phyloP scores from a whole-genome alignment of 64 coral and sea anemone species.

The Montipora efflorescens region DNA sequence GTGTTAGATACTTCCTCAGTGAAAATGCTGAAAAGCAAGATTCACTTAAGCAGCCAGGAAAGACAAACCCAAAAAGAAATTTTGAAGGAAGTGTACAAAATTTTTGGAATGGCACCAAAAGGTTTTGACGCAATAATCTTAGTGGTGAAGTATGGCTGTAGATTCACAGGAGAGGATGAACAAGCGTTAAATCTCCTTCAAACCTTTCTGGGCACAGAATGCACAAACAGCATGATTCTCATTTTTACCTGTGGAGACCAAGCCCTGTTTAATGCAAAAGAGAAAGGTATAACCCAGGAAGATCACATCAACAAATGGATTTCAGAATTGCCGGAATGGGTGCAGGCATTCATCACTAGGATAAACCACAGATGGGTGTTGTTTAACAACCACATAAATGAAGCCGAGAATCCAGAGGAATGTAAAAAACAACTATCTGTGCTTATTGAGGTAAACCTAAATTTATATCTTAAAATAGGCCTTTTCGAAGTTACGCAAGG shows the following conservation, averaged over 20 bases:
- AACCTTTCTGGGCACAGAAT: not conserved
- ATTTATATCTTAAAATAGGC: not conserved
- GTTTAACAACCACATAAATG: not conserved
- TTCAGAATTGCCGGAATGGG: not conserved
- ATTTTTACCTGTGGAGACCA: not conserved
- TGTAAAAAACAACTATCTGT: not conserved
- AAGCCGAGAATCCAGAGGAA: not conserved
- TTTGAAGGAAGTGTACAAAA: not conserved
- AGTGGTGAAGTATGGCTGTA: not conserved
- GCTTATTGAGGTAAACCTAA: not conserved
- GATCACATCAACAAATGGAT: not conserved
- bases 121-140: conserved; percentile 24
- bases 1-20: conserved; percentile 17
- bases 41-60: not conserved
- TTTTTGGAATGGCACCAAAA: conserved; percentile 18
- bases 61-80: not conserved
- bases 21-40: not conserved
- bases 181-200: not conserved
- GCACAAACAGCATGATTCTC: not conserved
- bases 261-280: not conserved
- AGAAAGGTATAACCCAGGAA: not conserved
- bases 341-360: not conserved
- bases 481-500: too few relatives aligned
- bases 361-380: not conserved
- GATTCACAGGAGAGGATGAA: not conserved